phyloP scores from a whole-genome alignment of 2,888 invertebrate species.

The Iphiclides podalirius region DNA sequence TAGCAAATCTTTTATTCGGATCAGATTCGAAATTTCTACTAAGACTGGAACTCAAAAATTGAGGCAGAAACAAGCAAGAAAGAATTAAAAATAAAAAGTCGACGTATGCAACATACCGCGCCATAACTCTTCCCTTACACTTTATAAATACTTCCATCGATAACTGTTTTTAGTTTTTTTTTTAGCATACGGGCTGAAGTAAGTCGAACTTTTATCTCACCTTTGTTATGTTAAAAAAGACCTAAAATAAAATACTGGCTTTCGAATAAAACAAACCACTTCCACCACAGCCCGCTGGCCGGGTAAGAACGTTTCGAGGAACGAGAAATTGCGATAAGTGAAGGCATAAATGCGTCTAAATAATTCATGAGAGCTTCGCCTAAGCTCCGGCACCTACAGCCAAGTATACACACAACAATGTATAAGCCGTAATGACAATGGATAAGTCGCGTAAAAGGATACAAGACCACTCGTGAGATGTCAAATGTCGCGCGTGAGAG shows the following conservation, averaged over 20 bases:
- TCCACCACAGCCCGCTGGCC: constrained; percentile 31
- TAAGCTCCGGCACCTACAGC: constrained; percentile 43
- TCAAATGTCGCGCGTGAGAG: constrained; percentile 50
- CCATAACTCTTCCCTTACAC: too few species aligned
- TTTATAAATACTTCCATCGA: too few species aligned
- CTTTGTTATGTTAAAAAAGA: constrained; percentile 2
- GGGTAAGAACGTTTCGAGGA: constrained; percentile 41
- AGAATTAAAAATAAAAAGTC: too few species aligned
- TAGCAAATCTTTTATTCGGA: too few species aligned
- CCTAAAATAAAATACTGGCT: constrained; percentile 10
- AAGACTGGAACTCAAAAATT: too few species aligned
- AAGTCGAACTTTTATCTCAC: neutral
- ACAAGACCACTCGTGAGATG: constrained; percentile 47
- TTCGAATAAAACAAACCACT: constrained; percentile 37
- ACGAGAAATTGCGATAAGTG: constrained; percentile 46
- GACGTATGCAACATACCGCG: too few species aligned
- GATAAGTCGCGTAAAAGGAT: constrained; percentile 54
- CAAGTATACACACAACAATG: constrained; percentile 22
- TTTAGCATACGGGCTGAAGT: neutral
- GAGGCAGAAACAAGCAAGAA: too few species aligned
- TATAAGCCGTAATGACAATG: constrained; percentile 47
- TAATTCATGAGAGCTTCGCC: constrained; percentile 68
- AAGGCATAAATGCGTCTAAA: constrained; percentile 52
- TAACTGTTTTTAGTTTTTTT: too few species aligned
- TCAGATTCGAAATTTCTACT: too few species aligned